A percentile compares a stretch with the other conserved stretches of the same genome.
Conservation (phyloP, 2,888 invertebrate genomes). For the Dicycla oo region DNA sequence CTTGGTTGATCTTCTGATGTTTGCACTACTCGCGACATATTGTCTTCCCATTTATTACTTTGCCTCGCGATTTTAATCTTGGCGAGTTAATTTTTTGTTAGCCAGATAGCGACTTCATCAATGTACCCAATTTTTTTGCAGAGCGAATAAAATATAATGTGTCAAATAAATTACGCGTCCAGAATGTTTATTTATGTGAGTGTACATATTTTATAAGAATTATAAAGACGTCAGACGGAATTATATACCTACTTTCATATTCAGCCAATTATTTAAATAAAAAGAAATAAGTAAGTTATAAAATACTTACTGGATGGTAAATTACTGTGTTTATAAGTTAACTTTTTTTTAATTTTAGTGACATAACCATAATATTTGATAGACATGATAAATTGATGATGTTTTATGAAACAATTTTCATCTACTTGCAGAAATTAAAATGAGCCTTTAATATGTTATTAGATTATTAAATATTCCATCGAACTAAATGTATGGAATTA, state of each 20-base stretch:
- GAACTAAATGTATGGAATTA: too few relatives aligned
- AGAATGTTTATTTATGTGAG: conserved; percentile 47
- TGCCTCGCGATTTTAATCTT: conserved; percentile 55
- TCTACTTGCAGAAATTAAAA: neutral
- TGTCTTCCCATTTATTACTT: conserved; percentile 37
- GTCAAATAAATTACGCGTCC: conserved; percentile 56
- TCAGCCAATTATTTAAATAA: conserved; percentile 25
- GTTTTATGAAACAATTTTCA: neutral
- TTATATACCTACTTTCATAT: conserved; percentile 48
- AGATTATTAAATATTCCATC: too few relatives aligned
- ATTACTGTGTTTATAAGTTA: conserved; percentile 26
- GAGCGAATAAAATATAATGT: conserved; percentile 61
- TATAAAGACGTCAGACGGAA: conserved; percentile 63
- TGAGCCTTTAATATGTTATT: neutral
- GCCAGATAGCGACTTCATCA: conserved; percentile 58
- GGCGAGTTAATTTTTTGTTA: conserved; percentile 47
- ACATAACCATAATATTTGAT: neutral
- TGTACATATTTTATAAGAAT: conserved; percentile 52
- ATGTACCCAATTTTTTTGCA: conserved; percentile 51
- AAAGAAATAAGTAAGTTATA: conserved; percentile 6
- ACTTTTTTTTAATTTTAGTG: conserved; percentile 10
- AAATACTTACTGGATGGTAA: conserved; percentile 35
- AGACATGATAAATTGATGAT: neutral
- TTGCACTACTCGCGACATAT: conserved; percentile 37
- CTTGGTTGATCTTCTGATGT: conserved; percentile 22